Evolutionary conservation across 1,140 invertebrate species (phyloP).

Genomic region (Phymastichus coffea): DNA sequence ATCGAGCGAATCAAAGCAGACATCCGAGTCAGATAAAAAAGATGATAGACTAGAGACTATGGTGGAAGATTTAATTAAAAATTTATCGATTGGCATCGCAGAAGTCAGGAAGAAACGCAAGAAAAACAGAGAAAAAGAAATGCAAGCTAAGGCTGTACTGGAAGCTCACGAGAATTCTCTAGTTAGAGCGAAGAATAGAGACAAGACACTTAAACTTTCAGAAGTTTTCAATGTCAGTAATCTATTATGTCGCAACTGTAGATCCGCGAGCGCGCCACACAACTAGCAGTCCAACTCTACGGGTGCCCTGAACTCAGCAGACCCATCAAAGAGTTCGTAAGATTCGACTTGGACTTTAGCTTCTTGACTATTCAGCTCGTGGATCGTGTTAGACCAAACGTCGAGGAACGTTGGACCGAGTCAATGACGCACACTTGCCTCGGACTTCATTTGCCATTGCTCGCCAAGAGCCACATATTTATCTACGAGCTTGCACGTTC

Average conservation of each 20-base stretch:
- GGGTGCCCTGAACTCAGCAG: constrained; percentile 65
- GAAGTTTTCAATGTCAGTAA: constrained; percentile 80
- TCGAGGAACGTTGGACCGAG: constrained; percentile 78
- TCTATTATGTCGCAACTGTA: constrained; percentile 63
- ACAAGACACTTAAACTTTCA: constrained; percentile 76
- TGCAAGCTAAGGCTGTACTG: constrained; percentile 60
- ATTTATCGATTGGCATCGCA: constrained; percentile 52
- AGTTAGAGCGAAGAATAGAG: constrained; percentile 64
- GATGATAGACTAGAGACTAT: constrained; percentile 54
- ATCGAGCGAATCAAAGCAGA: constrained; percentile 76
- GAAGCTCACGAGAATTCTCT: constrained; percentile 62
- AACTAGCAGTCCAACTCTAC: constrained; percentile 77
- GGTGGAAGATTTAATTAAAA: constrained; percentile 51
- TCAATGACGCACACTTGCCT: constrained; percentile 85
- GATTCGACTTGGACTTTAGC: constrained; percentile 73
- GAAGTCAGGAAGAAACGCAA: constrained; percentile 52
- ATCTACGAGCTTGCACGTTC: constrained; percentile 78
- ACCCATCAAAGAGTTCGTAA: constrained; percentile 81
- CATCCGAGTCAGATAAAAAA: constrained; percentile 51
- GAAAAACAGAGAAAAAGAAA: constrained; percentile 63
- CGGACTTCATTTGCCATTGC: constrained; percentile 79
- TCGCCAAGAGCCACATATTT: constrained; percentile 75
- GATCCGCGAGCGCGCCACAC: constrained; percentile 75
- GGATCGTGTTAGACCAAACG: constrained; percentile 64
- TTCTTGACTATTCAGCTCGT: constrained; percentile 72